Evolutionary conservation across 2,888 invertebrate genomes (phyloP).

Genomic region (Phortica magna): DNA sequence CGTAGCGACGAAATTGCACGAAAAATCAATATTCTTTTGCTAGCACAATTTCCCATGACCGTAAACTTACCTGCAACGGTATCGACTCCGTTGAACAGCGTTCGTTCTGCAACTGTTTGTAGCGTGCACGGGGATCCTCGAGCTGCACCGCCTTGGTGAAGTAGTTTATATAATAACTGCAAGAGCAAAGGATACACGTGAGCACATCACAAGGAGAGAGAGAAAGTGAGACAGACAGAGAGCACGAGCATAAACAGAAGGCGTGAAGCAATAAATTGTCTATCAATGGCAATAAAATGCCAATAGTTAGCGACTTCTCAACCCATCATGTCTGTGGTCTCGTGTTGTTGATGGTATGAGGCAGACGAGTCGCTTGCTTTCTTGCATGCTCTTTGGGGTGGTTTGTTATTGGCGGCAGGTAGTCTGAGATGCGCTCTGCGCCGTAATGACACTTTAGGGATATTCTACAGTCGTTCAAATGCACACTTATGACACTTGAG

Average conservation of each 20-base stretch:
- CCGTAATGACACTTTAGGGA: slow-evolving; percentile 15
- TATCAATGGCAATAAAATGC: slow-evolving; percentile 7
- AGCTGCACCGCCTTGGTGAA: slow-evolving; percentile 86
- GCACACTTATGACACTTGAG: slow-evolving; percentile 29
- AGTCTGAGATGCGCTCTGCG: background rate
- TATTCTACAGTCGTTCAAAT: slow-evolving; percentile 22
- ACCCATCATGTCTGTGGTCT: background rate
- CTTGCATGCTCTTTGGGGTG: background rate
- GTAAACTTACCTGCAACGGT: slow-evolving; percentile 81
- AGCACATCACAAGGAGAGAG: slow-evolving; percentile 18
- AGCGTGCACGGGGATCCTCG: slow-evolving; percentile 85
- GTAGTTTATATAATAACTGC: slow-evolving; percentile 88
- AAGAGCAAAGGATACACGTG: slow-evolving; percentile 37
- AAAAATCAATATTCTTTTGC: slow-evolving; percentile 33
- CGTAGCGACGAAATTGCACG: background rate
- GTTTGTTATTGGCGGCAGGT: background rate
- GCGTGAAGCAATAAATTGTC: slow-evolving; percentile 6
- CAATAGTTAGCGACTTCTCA: background rate
- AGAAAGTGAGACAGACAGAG: background rate
- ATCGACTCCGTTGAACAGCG: slow-evolving; percentile 81
- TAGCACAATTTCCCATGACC: background rate
- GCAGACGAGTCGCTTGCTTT: background rate
- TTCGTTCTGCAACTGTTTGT: slow-evolving; percentile 79
- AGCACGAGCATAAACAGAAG: slow-evolving; percentile 34
- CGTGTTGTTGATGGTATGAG: background rate